Conservation (phyloP, 2,888 invertebrate genomes). For the Lochmaea capreae region DNA sequence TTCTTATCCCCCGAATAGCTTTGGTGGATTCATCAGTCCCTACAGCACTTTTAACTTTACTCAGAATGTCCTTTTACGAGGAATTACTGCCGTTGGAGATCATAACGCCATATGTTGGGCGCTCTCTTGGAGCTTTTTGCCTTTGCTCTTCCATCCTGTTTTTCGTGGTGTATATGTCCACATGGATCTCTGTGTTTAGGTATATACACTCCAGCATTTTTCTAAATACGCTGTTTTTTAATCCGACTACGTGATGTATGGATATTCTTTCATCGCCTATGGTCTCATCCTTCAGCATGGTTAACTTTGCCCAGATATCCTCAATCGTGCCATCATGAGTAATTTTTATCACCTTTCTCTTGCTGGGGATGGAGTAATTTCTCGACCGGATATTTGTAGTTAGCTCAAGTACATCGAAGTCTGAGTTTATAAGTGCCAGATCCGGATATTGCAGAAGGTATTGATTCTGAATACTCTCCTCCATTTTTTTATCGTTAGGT, state of each 20-base stretch:
- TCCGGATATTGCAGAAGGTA: not conserved
- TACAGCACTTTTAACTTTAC: not conserved
- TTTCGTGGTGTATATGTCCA: not conserved
- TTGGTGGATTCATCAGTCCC: not conserved
- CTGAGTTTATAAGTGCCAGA: not conserved
- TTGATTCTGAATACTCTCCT: not conserved
- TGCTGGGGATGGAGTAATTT: no score
- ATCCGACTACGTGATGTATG: conserved; percentile 18
- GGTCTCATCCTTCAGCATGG: conserved; percentile 18
- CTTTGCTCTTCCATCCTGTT: not conserved
- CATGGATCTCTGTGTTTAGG: not conserved
- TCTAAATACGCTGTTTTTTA: not conserved
- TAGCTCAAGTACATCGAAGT: not conserved
- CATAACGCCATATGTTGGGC: not conserved
- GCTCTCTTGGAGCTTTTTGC: no score
- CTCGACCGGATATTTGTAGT: not conserved
- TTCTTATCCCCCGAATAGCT: not conserved
- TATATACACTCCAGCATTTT: conserved; percentile 4
- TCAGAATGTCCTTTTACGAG: not conserved
- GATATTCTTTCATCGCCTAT: conserved; percentile 19
- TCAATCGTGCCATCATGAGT: not conserved
- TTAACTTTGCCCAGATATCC: conserved; percentile 26
- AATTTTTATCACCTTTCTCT: not conserved
- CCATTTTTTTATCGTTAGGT: not conserved
- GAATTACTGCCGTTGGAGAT: not conserved